phyloP scores from a whole-genome alignment of 2,113 vertebrate genomes.

The Chlorodrepanis virens region DNA sequence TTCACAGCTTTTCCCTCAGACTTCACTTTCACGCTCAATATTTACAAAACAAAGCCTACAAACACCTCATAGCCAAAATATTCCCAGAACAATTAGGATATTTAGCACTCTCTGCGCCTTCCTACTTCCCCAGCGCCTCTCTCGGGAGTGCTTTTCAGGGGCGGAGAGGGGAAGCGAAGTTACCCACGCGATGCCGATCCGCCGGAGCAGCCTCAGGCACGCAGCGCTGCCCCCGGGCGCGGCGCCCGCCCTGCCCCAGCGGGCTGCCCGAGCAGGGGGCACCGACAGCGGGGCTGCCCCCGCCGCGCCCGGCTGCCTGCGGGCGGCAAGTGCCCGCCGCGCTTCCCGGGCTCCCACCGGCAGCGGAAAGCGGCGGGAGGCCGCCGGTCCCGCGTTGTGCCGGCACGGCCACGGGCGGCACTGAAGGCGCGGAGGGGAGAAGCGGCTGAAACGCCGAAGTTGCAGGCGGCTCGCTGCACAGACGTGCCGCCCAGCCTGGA shows the following conservation, averaged over 20 bases:
- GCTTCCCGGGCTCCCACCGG: background rate
- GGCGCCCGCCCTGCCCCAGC: background rate
- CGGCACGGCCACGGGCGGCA: background rate
- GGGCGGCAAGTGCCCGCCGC: background rate
- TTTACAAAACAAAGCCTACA: conserved; percentile 19
- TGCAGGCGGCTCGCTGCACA: background rate
- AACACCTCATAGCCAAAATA: background rate
- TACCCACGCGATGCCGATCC: background rate
- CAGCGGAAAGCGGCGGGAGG: background rate
- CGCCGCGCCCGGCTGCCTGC: background rate
- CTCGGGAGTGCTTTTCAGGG: fast-evolving
- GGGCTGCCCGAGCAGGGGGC: background rate
- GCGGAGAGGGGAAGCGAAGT: background rate
- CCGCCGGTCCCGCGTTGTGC: background rate
- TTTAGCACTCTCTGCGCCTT: background rate
- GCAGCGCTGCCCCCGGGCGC: background rate
- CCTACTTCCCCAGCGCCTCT: background rate
- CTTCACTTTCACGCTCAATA: conserved; percentile 39
- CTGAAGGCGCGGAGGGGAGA: background rate
- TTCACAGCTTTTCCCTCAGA: conserved; percentile 49
- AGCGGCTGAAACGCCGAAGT: background rate
- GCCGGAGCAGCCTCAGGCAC: background rate
- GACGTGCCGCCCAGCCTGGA: background rate
- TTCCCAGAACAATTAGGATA: background rate
- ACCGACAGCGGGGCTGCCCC: background rate